These are phyloP conservation scores for Noctua comes DNA, from an alignment of 2,888 invertebrate species.

Conservation along the genomic window DNA sequence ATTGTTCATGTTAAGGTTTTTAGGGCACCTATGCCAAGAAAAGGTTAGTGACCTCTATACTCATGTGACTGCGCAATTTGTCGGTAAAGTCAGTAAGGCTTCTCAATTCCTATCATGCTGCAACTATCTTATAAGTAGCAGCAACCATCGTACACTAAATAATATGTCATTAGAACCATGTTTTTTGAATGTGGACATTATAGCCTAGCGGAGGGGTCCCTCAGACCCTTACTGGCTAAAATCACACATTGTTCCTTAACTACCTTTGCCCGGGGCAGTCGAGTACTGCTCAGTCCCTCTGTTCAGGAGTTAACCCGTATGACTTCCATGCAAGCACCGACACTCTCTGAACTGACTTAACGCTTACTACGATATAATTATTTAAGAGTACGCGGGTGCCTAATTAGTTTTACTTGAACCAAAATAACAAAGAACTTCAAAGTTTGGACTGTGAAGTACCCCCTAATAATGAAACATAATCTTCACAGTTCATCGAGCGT, in stretches of 20 bases:
- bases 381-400: not conserved
- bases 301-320: not conserved
- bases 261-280: not conserved
- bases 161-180: no score
- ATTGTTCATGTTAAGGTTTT: no score
- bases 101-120: no score
- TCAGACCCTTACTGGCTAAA: not conserved
- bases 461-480: constrained; percentile 48
- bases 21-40: no score
- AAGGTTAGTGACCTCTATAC: no score
- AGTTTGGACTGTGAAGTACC: constrained; percentile 6
- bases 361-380: not conserved
- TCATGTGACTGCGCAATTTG: no score
- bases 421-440: constrained; percentile 39
- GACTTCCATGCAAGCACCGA: not conserved
- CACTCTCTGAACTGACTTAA: not conserved
- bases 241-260: not conserved
- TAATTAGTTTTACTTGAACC: not conserved
- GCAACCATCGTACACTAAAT: no score
- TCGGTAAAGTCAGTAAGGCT: no score
- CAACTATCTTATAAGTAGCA: no score
- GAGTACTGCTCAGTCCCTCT: not conserved
- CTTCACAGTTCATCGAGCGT: constrained; percentile 26
- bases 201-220: no score
- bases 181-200: no score